These are phyloP conservation scores for Tricholaema leucomelas DNA, from an alignment of 2,113 vertebrate genomes.

Conservation along the genomic window DNA sequence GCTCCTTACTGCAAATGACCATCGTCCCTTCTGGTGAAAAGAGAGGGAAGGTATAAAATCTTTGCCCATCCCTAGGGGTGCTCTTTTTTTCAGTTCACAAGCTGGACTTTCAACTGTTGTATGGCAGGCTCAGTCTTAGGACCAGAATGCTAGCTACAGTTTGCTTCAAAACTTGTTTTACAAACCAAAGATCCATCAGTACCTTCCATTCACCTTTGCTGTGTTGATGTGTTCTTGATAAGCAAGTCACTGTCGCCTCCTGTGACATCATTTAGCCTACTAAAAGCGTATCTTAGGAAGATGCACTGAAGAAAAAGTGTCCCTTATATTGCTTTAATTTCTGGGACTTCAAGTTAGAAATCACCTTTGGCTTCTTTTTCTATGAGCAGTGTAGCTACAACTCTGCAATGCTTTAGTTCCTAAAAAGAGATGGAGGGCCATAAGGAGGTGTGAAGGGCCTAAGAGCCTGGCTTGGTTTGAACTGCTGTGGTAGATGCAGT, in stretches of 20 bases:
- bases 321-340: neutral
- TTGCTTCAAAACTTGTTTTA: neutral
- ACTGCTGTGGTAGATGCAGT: neutral
- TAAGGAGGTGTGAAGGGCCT: accelerated
- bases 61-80: neutral
- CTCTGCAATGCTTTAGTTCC: neutral
- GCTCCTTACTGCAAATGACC: neutral
- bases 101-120: neutral
- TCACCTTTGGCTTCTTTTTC: neutral
- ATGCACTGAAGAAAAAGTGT: neutral
- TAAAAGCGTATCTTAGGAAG: neutral
- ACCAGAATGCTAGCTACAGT: neutral
- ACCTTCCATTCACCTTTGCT: neutral
- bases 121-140: neutral
- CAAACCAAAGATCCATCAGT: neutral
- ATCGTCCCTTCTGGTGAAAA: neutral
- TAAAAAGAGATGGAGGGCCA: neutral
- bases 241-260: too few relatives aligned
- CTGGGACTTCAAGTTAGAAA: neutral
- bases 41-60: neutral
- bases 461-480: neutral
- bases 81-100: neutral
- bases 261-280: neutral
- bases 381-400: neutral
- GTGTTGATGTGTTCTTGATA: neutral